A percentile compares a stretch with the other conserved stretches of the same genome.
phyloP scores from a whole-genome alignment of 2,797 vertebrate species.

The Galago senegalensis region DNA sequence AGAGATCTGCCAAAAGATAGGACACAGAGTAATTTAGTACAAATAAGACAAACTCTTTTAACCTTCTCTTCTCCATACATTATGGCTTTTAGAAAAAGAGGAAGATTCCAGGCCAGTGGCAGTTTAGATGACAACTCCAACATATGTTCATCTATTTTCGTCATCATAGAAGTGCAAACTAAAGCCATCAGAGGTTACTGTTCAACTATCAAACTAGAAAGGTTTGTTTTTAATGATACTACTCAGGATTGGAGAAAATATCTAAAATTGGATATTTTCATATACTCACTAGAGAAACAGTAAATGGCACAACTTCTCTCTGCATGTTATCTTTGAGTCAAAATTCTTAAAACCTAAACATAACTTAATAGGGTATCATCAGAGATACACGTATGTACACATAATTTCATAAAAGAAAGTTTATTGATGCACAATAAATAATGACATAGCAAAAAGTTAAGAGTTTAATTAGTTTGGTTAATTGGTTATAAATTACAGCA shows the following conservation, averaged over 20 bases:
- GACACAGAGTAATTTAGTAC: background rate
- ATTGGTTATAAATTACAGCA: conserved; percentile 8
- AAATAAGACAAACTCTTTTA: conserved; percentile 27
- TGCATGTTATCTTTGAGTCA: conserved; percentile 25
- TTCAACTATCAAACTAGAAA: conserved; percentile 15
- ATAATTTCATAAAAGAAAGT: conserved; percentile 3
- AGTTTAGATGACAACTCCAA: background rate
- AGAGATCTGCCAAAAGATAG: conserved; percentile 93
- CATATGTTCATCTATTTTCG: background rate
- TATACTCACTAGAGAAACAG: background rate
- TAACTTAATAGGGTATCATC: background rate
- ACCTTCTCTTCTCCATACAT: background rate
- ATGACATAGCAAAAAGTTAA: conserved; percentile 14
- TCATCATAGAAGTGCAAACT: background rate
- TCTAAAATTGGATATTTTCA: background rate
- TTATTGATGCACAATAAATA: background rate
- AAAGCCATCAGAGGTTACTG: conserved; percentile 10
- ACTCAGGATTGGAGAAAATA: background rate
- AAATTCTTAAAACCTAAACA: conserved; percentile 56
- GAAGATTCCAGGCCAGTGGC: background rate
- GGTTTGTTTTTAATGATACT: conserved; percentile 10
- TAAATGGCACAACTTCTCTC: background rate
- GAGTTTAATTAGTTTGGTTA: background rate
- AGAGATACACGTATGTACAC: background rate
- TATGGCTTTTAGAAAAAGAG: background rate